Percentiles rank a stretch among this genome's conserved stretches.
phyloP scores from a whole-genome alignment of 2,797 vertebrate genomes.

The Varecia variegata region DNA sequence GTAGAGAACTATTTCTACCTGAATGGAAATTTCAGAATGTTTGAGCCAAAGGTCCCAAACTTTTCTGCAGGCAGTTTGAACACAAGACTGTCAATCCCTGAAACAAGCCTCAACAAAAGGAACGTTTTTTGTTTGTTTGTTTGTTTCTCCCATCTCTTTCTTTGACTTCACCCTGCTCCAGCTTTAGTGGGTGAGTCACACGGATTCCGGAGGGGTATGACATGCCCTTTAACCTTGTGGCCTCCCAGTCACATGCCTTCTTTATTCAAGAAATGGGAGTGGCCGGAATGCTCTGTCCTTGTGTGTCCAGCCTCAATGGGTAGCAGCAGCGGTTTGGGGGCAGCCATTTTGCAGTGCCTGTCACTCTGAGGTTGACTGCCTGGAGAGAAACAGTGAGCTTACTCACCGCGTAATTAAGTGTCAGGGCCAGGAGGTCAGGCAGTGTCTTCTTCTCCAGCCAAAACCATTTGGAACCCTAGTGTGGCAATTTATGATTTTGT shows the following conservation, averaged over 20 bases:
- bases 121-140: neutral
- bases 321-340: conserved; percentile 9
- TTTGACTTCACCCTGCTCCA: conserved; percentile 39
- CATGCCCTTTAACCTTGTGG: neutral
- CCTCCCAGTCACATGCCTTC: neutral
- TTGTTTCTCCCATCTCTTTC: neutral
- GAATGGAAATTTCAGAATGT: conserved; percentile 61
- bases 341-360: conserved; percentile 29
- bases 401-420: conserved; percentile 50
- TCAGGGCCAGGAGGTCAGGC: conserved; percentile 65
- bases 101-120: conserved; percentile 58
- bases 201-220: neutral
- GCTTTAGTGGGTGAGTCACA: conserved; percentile 8
- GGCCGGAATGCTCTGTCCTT: neutral
- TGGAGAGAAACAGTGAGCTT: conserved; percentile 32
- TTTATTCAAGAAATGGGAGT: neutral
- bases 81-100: conserved; percentile 56
- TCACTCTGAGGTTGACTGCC: neutral
- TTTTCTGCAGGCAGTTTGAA: conserved; percentile 64
- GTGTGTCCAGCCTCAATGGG: conserved; percentile 1
- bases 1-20: conserved; percentile 15
- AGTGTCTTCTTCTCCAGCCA: conserved; percentile 51
- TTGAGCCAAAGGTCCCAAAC: conserved; percentile 58
- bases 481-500: conserved; percentile 41
- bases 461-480: conserved; percentile 61